Evolutionary conservation across 1,140 invertebrate genomes (phyloP), one percentile per base, ranked within the genome.

Genomic region (Pachypeltis micranthus): DNA sequence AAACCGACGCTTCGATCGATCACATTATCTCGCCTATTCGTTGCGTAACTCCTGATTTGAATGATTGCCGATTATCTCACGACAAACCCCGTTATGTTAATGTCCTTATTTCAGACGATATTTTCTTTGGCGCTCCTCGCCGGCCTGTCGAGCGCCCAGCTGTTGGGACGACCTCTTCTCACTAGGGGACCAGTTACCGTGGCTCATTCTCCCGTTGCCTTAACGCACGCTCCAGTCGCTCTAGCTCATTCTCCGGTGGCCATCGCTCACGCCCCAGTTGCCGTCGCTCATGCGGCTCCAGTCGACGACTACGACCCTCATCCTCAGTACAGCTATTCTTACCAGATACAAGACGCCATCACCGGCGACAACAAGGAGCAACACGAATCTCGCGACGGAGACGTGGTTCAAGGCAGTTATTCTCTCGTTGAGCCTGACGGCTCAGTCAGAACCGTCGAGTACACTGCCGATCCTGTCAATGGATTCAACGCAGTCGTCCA

Each of bases 151-250:
- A 21, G 10, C 4, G 47, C 47, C 23, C 47, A 51, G 23, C 19
- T 10, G 12, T 7, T 39, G n/a, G 34, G 34, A n/a, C 34, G 34
- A n/a, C 34, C 34, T 7, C 34, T 39, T 31, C 65, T 74, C 23
- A 71, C 80, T 63, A 80, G 79, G 67, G 79, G 77, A 67, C 80
- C 80, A 73, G 80, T 81, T 69, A 79, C 79, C 27, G 75, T 81
- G 28, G 79, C 81, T 7, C 78, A 79, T 68, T 79, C 79, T 67
- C 77, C 79, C 68, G 74, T 77, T 27, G 76, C 77, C 2, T 26
- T 63, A 44, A n/a, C 47, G 19, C 47, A 55, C 47, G 24, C 47
- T 28, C 61, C 55, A 2, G 29, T 56, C 28, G 28, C 29, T 4
- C 26, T 60, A 16, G 24, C 39, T 23, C 56, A 54, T 24, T 26